Evolutionary conservation across 1,140 invertebrate genomes (phyloP), one percentile per base, ranked within the genome.

Genomic region (Lepidurus couesii): DNA sequence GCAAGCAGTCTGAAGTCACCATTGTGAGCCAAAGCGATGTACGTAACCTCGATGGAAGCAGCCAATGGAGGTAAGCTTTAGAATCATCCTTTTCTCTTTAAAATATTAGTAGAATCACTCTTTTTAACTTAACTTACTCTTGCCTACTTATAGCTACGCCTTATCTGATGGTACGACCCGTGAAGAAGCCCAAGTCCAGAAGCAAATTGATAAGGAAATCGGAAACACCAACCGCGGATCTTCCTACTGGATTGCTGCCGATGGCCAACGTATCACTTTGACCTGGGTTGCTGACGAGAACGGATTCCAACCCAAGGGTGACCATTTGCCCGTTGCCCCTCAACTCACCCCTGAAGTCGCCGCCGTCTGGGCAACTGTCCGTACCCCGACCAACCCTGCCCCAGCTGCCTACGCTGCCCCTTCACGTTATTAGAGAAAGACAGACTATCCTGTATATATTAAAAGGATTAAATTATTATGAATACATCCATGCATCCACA

Each of bases 321-420:
- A 34, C 34, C 34, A 34, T 34, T 34, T 34, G 34, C 34, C 34
- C 3, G 34, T 34, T 34, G 34, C 34, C 34, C 34, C 34, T 34
- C 34, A 34, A 34, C 34, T 34, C 3, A 34, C 34, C 34, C 34
- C 34, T 34, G 34, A 34, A 34, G 34, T 34, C 34, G 47, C 21
- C 10, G 77, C 42, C 44, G 42, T 44, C 44, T 76, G 44, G 75
- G 42, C 75, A 44, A 81, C 53, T 2, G 9, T 73, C 80, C 24
- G 81, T 81, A 21, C 78, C 80, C 0, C 44, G 75, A 7, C 81
- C 82, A 42, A 21, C 24, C 4, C 16, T 65, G 21, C 53, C 13
- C 53, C 53, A n/a, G 53, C 3, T 16, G 53, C 53, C 53, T 47
- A 47, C 45, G 10, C 45, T 47, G 53, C 53, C 8, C 53, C 53